These are phyloP conservation scores for Sinocyclocheilus rhinocerous DNA, from an alignment of 2,113 vertebrate species.

Conservation along the genomic window DNA sequence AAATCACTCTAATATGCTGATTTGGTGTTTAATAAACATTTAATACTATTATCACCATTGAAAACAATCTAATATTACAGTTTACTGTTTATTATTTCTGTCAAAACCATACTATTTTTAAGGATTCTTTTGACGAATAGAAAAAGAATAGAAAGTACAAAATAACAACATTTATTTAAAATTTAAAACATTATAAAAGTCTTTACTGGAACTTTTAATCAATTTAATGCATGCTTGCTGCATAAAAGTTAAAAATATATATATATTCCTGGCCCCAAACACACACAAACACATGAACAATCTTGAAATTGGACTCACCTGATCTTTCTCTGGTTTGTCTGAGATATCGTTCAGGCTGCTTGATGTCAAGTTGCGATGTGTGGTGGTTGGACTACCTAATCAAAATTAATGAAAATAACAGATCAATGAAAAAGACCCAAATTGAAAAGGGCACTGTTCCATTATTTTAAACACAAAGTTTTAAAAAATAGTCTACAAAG, in stretches of 20 bases:
- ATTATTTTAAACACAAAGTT: conserved; percentile 34
- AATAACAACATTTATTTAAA: neutral
- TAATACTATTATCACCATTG: neutral
- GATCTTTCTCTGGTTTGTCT: conserved; percentile 96
- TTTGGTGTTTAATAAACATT: neutral
- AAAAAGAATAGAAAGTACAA: neutral
- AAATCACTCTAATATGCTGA: neutral
- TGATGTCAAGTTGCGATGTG: conserved; percentile 88
- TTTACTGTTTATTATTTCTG: neutral
- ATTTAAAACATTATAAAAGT: neutral
- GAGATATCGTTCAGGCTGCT: conserved; percentile 95
- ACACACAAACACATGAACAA: neutral
- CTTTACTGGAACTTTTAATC: neutral
- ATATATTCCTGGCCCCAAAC: too few species aligned
- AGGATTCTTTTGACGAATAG: neutral
- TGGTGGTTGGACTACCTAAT: conserved; percentile 87
- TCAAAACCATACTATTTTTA: neutral
- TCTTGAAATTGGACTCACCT: conserved; percentile 77
- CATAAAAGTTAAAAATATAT: neutral
- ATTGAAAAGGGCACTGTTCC: conserved; percentile 55
- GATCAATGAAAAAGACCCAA: conserved; percentile 25
- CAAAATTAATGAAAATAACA: conserved; percentile 48
- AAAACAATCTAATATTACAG: neutral
- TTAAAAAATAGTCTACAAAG: conserved; percentile 26
- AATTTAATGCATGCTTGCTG: neutral